phyloP scores from a whole-genome alignment of 2,888 invertebrate species.

The Drosophila emarginata region DNA sequence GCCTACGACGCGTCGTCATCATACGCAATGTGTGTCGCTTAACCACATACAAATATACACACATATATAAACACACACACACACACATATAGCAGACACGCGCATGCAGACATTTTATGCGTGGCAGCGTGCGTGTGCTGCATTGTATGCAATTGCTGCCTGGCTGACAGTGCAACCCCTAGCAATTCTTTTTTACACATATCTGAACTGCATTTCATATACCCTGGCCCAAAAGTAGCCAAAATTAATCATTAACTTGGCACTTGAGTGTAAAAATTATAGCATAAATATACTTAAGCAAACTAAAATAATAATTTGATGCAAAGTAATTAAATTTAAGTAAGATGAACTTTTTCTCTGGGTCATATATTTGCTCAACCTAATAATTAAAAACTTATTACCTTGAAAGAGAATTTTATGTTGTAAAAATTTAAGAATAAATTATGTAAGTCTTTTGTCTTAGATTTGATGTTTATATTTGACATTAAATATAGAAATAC shows the following conservation, averaged over 20 bases:
- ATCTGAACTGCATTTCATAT: conserved; percentile 13
- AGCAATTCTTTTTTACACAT: conserved; percentile 11
- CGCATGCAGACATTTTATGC: conserved; percentile 66
- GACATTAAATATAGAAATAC: too few species aligned
- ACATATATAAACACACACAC: conserved; percentile 17
- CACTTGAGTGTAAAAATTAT: background rate
- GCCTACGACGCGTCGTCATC: conserved; percentile 46
- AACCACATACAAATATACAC: conserved; percentile 49
- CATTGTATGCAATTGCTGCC: conserved; percentile 51
- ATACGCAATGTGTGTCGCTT: conserved; percentile 76
- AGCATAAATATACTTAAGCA: background rate
- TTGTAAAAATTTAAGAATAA: too few species aligned
- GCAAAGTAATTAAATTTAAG: background rate
- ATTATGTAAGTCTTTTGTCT: too few species aligned
- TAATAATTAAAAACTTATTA: too few species aligned
- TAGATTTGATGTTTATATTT: too few species aligned
- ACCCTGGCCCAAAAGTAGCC: conserved; percentile 5
- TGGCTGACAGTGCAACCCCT: conserved; percentile 11
- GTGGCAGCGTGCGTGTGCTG: conserved; percentile 63
- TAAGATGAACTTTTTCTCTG: too few species aligned
- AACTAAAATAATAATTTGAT: background rate
- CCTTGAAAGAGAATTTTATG: too few species aligned
- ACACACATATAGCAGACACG: conserved; percentile 41
- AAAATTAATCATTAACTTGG: conserved; percentile 3
- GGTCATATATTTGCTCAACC: too few species aligned